Conservation (phyloP, 2,888 invertebrate genomes). For the Pyrgus malvae region DNA sequence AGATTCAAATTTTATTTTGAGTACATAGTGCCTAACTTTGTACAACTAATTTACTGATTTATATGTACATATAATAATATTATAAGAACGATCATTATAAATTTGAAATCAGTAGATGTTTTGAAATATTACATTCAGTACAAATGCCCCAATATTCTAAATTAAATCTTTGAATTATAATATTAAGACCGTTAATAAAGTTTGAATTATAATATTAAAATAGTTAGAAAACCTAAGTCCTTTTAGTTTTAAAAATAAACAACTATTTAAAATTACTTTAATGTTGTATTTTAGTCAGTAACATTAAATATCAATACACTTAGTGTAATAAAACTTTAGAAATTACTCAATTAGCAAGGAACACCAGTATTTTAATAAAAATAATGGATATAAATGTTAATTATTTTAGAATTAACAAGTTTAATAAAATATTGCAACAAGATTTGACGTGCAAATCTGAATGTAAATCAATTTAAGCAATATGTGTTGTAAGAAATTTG, state of each 20-base stretch:
- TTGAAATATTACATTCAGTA: no score
- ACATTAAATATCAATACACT: not conserved
- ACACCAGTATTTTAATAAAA: slow-evolving; percentile 9
- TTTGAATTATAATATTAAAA: no score
- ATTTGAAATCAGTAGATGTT: no score
- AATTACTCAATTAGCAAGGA: not conserved
- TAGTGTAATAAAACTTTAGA: not conserved
- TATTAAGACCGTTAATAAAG: no score
- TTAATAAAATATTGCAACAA: not conserved
- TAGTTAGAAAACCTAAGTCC: no score
- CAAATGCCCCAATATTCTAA: no score
- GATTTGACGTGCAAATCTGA: slow-evolving; percentile 40
- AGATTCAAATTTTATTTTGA: no score
- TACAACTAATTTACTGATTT: no score
- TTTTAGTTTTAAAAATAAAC: not conserved
- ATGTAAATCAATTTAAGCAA: slow-evolving; percentile 62
- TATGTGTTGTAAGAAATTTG: slow-evolving; percentile 35
- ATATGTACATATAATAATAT: no score
- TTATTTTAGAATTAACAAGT: not conserved
- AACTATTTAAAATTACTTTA: not conserved
- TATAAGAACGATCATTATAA: no score
- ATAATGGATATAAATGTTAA: not conserved
- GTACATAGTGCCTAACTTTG: no score
- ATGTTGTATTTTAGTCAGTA: not conserved
- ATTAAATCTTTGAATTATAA: no score